Evolutionary conservation across 2,888 invertebrate genomes (phyloP), one percentile per base, ranked within the genome.

Genomic region (Tenodera sinensis): DNA sequence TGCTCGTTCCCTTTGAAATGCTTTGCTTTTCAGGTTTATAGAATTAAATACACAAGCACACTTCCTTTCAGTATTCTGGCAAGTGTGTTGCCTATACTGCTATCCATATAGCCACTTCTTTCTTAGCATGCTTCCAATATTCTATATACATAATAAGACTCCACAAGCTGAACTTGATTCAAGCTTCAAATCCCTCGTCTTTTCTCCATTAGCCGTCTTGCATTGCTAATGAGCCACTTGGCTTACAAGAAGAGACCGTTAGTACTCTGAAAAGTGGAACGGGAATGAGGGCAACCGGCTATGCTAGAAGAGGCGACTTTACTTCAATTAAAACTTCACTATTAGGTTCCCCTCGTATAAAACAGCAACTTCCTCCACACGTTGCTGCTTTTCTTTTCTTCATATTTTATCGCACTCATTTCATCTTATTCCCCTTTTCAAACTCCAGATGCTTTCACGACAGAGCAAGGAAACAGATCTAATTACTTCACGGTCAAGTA

Each of bases 151-250:
- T 71, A 71, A 71, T 71, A 71, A 71, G 54, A 71, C 20, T 14
- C 25, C 54, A 71, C 54, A 71, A 71, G 54, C 54, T 54, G 15
- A 54, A 28, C 54, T 88, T 71, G 83, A 88, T 88, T 88, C 54
- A 34, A 88, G 83, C 83, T 86, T 89, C 83, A 85, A 89, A 88
- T 84, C 83, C 84, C 81, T 42, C 83, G 81, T 81, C 88, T 88
- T 85, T 88, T 82, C 88, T 89, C 85, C 85, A 88, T 88, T 30
- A 88, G 86, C 54, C 27, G 84, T 84, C 88, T 86, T 88, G 89
- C 88, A 88, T 89, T 88, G 54, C 89, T 89, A 88, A 89, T 88
- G 88, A 89, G 86, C 83, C 88, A 88, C 89, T 89, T 89, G 85
- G 47, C 84, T 47, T 83, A 85, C 47, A 47, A 87, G 84, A 47